Evolutionary conservation across 2,797 vertebrate genomes (phyloP), one percentile per base, ranked within the genome.

Genomic region (Cossypha caffra): DNA sequence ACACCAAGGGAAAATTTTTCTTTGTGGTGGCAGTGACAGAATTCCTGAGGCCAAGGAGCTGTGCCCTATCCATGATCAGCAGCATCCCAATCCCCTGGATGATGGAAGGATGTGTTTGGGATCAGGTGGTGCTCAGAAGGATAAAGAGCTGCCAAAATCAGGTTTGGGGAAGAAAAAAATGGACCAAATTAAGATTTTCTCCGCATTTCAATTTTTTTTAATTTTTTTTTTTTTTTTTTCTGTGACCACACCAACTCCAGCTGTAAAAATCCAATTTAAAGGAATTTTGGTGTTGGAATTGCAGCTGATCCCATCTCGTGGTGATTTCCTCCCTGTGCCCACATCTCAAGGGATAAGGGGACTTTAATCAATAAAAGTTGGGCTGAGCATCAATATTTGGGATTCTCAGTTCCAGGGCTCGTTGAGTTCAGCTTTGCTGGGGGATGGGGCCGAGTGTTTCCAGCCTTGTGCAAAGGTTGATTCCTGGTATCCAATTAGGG

Each of bases 41-140:
- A 47, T 79, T 88, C 33, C 59, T 19, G 31, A 72, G 19, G 48
- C 35, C 35, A 21, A 13, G 16, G 25, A 48, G 9, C 35, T 33
- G 3, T 29, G n/a, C 4, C 23, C 4, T 50, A 11, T 33, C 51
- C 45, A 10, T 4, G 14, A 40, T 3, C 19, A 72, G 33, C 11
- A 72, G 3, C 54, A 68, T 45, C 33, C 38, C 16, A 47, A 5
- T 12, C n/a, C 37, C 84, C 29, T 24, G 71, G 78, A 26, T 29
- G 31, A 50, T 3, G 33, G 35, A 28, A 33, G 64, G 78, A 31
- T 0, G 2, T 26, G 9, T 37, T 29, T 0, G 1, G 54, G 33
- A 29, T 78, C 62, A 67, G 18, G 35, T 5, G n/a, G 13, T 33
- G n/a, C 58, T 93, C 12, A 54, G 35, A 37, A 25, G 9, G 73